phyloP scores from a whole-genome alignment of 2,113 vertebrate genomes.

The Scartelaos histophorus region DNA sequence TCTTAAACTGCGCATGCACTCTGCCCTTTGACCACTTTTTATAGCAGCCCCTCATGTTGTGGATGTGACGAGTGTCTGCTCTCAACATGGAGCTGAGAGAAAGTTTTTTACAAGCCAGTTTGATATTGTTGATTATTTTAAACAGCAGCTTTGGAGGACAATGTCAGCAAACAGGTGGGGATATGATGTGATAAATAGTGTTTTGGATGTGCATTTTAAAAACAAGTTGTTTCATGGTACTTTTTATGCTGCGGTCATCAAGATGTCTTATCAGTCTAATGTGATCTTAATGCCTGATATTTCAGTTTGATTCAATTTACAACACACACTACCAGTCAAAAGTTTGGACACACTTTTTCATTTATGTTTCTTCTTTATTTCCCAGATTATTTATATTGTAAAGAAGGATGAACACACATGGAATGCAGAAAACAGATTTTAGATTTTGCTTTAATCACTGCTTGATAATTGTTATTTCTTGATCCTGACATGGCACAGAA shows the following conservation, averaged over 20 bases:
- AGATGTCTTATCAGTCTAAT: background rate
- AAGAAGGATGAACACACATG: no score
- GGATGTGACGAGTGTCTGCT: constrained; percentile 52
- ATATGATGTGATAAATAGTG: background rate
- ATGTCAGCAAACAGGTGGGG: constrained; percentile 44
- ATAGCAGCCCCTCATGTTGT: constrained; percentile 29
- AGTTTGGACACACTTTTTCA: no score
- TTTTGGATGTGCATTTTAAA: background rate
- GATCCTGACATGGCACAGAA: no score
- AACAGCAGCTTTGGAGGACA: constrained; percentile 34
- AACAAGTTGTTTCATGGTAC: background rate
- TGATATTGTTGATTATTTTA: constrained; percentile 56
- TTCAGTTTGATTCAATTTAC: background rate
- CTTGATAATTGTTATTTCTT: no score
- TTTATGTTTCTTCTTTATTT: no score
- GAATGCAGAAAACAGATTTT: no score
- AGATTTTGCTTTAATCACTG: no score
- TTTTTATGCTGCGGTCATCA: background rate
- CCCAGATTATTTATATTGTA: no score
- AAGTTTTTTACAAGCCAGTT: constrained; percentile 16
- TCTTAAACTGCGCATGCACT: constrained; percentile 4
- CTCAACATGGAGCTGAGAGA: constrained; percentile 47
- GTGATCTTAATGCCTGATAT: constrained; percentile 12
- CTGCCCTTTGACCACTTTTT: constrained; percentile 76
- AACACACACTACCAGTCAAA: no score